phyloP scores from a whole-genome alignment of 2,888 invertebrate species.

The Rhagonycha lutea region DNA sequence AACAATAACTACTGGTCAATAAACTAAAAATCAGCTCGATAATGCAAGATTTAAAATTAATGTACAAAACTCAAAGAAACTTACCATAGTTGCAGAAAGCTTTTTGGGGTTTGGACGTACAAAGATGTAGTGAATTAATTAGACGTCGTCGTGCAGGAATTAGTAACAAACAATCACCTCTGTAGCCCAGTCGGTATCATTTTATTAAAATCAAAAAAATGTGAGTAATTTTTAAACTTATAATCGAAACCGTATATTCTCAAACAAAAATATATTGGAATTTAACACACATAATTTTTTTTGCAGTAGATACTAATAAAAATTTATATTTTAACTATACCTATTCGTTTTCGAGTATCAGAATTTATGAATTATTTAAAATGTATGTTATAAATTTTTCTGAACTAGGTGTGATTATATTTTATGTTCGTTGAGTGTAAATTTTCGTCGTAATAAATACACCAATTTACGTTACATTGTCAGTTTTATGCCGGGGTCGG shows the following conservation, averaged over 20 bases:
- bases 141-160: too few species aligned
- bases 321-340: conserved; percentile 6
- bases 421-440: conserved; percentile 22
- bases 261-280: background rate
- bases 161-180: too few species aligned
- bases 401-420: conserved; percentile 21
- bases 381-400: conserved; percentile 14
- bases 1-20: too few species aligned
- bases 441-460: conserved; percentile 25
- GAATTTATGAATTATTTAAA: conserved; percentile 15
- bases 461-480: conserved; percentile 25
- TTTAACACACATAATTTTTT: background rate
- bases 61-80: too few species aligned
- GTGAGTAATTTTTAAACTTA: background rate
- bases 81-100: too few species aligned
- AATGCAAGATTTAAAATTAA: too few species aligned
- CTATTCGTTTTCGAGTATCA: conserved; percentile 1
- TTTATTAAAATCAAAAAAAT: too few species aligned
- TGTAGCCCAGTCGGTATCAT: too few species aligned
- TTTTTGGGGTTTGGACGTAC: too few species aligned
- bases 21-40: too few species aligned
- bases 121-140: too few species aligned
- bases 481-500: conserved; percentile 21
- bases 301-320: background rate
- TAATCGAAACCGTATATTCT: background rate